A percentile compares a stretch with the other conserved stretches of the same genome.
Conservation (phyloP, 2,888 invertebrate genomes). For the Pterobdella sp. region DNA sequence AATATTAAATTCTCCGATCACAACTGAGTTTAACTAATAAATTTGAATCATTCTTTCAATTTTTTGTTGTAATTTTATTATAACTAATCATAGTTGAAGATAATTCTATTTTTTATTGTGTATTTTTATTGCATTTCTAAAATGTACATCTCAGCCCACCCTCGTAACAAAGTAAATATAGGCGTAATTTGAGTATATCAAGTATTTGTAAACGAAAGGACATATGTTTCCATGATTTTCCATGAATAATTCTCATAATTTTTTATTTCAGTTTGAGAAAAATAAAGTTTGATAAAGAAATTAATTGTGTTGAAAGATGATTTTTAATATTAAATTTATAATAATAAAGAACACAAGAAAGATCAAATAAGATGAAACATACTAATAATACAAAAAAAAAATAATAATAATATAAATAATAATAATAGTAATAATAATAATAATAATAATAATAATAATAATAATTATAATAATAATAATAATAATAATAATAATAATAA, state of each 20-base stretch:
- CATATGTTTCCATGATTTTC: background rate
- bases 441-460: constrained; percentile 6
- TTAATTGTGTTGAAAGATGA: too few relatives aligned
- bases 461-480: constrained; percentile 7
- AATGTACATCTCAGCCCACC: background rate
- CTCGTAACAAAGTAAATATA: background rate
- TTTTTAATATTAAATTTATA: too few relatives aligned
- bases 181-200: background rate
- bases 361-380: background rate
- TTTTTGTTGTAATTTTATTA: too few relatives aligned
- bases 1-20: too few relatives aligned
- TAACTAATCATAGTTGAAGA: too few relatives aligned
- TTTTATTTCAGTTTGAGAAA: background rate
- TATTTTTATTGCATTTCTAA: too few relatives aligned
- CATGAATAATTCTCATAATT: background rate
- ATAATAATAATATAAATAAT: background rate
- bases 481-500: constrained; percentile 2
- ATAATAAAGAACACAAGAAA: background rate
- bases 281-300: too few relatives aligned
- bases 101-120: too few relatives aligned
- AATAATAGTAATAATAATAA: background rate
- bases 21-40: too few relatives aligned
- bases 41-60: too few relatives aligned
- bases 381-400: background rate
- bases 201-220: background rate